Percentiles rank a stretch among this genome's conserved stretches.
Evolutionary conservation across 2,888 invertebrate genomes (phyloP).

Genomic region (Athetis lepigone): DNA sequence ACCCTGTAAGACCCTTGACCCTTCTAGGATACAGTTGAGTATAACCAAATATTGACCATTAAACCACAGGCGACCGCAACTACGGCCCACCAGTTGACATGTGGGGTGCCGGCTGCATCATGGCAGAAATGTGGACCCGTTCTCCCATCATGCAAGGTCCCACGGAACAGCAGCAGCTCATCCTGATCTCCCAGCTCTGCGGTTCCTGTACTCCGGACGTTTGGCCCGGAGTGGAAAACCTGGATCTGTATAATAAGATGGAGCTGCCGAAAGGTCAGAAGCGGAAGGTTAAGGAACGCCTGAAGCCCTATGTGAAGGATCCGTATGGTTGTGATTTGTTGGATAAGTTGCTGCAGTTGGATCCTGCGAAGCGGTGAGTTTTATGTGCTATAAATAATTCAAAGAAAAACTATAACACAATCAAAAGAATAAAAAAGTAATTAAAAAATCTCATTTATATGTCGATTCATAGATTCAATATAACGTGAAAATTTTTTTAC

Average conservation of each 20-base stretch:
- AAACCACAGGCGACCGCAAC: constrained; percentile 93
- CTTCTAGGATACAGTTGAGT: too few species aligned
- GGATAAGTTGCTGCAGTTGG: constrained; percentile 97
- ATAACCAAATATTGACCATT: too few species aligned
- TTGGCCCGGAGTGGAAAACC: constrained; percentile 97
- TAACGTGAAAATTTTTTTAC: too few species aligned
- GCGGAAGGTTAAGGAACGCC: constrained; percentile 94
- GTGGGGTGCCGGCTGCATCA: constrained; percentile 99
- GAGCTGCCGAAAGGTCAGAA: constrained; percentile 97
- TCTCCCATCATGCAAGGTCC: constrained; percentile 99
- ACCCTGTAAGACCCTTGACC: too few species aligned
- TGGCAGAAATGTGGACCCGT: constrained; percentile 99
- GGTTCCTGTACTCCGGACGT: constrained; percentile 98
- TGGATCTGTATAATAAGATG: constrained; percentile 97
- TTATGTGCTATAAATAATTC: not conserved
- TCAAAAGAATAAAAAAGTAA: too few species aligned
- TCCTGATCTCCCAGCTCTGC: constrained; percentile 98
- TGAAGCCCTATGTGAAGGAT: constrained; percentile 97
- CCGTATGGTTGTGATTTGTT: constrained; percentile 97
- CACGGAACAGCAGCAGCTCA: constrained; percentile 98
- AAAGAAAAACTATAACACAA: too few species aligned
- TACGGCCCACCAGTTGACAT: constrained; percentile 99
- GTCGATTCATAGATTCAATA: too few species aligned
- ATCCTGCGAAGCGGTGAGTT: constrained; percentile 96
- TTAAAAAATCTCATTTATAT: too few species aligned